Evolutionary conservation across 2,113 vertebrate species (phyloP), one percentile per base, ranked within the genome.

Genomic region (Baryphthengus martii): DNA sequence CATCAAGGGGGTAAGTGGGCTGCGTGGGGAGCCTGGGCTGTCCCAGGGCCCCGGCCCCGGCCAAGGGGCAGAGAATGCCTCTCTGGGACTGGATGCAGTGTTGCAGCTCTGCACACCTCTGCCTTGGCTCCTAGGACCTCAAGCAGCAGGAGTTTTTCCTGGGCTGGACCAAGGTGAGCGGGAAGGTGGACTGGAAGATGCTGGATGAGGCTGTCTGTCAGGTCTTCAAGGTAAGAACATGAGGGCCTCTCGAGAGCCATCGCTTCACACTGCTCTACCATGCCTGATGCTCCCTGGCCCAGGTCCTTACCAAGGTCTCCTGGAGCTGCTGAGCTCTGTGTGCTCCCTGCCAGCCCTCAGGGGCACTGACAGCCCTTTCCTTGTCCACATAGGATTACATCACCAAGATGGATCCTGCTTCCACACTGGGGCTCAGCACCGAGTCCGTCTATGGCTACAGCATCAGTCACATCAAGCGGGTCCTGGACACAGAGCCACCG

Each of bases 81-180:
- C 11, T n/a, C 0, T 1, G 0, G 42, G 86, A 17, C 47, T 72
- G 37, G 20, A 6, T 33, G 1, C 4, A 1, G 10, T 20, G 50
- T 47, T 92, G 31, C 47, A 88, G 4, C 45, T 17, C 18, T 21
- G 25, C 35, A 47, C 17, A 16, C 44, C 45, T 67, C 29, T 89
- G 15, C 9, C 40, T 45, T 95, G 74, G 45, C 37, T 81, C 95
- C 9, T 72, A 99, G 99, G 98, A 99, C 95, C 92, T 98, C 73
- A 99, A 99, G 84, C 99, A 99, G 96, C 99, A 99, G 85, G 98
- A 99, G 31, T 99, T 98, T 96, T 99, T 98, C 95, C 96, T 99
- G 85, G 99, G 99, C 17, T 98, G 98, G 62, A 98, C 98, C 67
- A 98, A 96, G 82, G 96, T 99, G 91, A 97, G 95, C 63, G 98